Percentiles rank a stretch among this genome's conserved stretches.
These are phyloP conservation scores for Chelon labrosus DNA, from an alignment of 2,797 vertebrate species.

Conservation along the genomic window DNA sequence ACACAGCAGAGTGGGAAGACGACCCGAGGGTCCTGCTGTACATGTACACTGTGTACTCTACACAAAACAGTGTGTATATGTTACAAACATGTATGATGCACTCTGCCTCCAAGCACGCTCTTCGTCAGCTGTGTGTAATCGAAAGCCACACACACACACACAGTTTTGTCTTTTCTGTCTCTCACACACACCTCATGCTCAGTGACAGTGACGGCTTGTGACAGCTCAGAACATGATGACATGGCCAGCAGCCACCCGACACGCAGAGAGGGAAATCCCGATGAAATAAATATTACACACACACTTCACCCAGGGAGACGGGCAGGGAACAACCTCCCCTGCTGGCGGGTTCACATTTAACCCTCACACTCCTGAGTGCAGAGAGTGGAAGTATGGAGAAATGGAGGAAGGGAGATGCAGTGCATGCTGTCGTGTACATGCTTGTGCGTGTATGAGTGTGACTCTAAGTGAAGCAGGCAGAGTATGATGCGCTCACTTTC, in stretches of 20 bases:
- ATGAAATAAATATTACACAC: constrained; percentile 68
- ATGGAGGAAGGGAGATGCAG: not conserved
- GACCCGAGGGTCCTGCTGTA: constrained; percentile 22
- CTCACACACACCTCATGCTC: constrained; percentile 28
- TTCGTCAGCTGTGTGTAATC: constrained; percentile 21
- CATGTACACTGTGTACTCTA: constrained; percentile 12
- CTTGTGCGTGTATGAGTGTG: constrained; percentile 9
- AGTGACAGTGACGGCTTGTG: constrained; percentile 59
- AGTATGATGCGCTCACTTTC: constrained; percentile 52
- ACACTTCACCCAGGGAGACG: constrained; percentile 42
- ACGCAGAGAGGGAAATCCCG: constrained; percentile 63
- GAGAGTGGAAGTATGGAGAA: constrained; percentile 3
- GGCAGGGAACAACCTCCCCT: constrained; percentile 15
- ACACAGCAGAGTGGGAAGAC: constrained; percentile 39
- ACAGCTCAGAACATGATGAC: constrained; percentile 67
- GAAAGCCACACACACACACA: constrained; percentile 16
- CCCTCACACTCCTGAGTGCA: constrained; percentile 26
- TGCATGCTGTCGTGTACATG: not conserved
- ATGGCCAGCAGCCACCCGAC: constrained; percentile 43
- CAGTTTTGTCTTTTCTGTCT: constrained; percentile 22
- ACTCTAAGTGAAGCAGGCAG: constrained; percentile 50
- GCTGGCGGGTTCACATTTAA: constrained; percentile 37
- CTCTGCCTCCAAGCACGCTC: constrained; percentile 13
- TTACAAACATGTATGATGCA: constrained; percentile 4
- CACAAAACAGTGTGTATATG: not conserved